Conservation (phyloP, 35 echinoderm and acorn worm species). For the Acanthaster planci region DNA sequence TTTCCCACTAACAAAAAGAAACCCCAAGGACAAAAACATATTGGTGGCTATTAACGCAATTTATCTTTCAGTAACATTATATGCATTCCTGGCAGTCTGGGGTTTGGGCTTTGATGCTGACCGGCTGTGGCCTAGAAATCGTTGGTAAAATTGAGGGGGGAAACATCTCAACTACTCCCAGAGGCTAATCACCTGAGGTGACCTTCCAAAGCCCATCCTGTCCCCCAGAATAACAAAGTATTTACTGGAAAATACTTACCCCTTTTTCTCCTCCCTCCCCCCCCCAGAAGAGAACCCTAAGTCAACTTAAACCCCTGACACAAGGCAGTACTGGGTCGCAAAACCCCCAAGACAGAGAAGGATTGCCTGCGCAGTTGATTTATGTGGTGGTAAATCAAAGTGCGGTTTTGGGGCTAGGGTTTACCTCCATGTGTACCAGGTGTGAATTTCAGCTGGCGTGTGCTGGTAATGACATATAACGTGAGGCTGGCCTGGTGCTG, state of each 20-base stretch:
- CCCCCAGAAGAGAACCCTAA: background rate
- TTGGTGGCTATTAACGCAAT: slow-evolving; percentile 14
- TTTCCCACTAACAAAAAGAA: background rate
- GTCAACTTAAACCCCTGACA: background rate
- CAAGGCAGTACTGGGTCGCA: background rate
- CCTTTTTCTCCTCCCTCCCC: too few species aligned
- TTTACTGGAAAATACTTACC: slow-evolving; percentile 1
- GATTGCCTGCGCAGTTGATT: background rate
- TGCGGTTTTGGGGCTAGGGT: background rate
- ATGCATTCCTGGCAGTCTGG: slow-evolving; percentile 29
- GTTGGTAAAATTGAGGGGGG: background rate
- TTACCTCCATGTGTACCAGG: background rate
- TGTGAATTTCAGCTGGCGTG: slow-evolving; percentile 25
- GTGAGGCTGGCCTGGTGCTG: background rate
- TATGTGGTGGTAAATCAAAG: slow-evolving; percentile 20
- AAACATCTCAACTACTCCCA: background rate
- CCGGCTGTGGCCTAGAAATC: slow-evolving; percentile 24
- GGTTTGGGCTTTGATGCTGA: slow-evolving; percentile 20
- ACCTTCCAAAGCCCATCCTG: background rate
- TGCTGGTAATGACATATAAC: background rate
- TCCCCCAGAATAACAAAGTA: slow-evolving; percentile 17
- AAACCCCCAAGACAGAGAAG: background rate
- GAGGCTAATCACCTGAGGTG: slow-evolving; percentile 14
- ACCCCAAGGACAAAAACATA: slow-evolving; percentile 28
- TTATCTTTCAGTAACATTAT: slow-evolving; percentile 34